Conservation (phyloP, 2,113 vertebrate species). For the Gila orcuttii region DNA sequence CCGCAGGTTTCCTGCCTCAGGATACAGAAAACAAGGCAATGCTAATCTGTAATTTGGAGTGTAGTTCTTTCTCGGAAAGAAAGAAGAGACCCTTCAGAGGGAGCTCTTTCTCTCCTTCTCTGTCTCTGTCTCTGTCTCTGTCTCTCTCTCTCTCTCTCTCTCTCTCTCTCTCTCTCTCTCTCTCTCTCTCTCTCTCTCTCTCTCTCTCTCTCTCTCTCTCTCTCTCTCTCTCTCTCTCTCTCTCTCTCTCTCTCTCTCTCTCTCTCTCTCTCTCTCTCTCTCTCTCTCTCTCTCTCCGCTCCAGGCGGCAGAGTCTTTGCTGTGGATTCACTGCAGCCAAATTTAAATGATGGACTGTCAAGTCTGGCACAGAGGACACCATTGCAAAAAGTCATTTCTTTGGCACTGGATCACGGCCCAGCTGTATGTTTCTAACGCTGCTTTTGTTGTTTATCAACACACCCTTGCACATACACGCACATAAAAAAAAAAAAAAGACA, state of each 20-base stretch:
- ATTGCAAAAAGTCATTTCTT: slow-evolving; percentile 79
- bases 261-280: slow-evolving; percentile 4
- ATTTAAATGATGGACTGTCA: slow-evolving; percentile 83
- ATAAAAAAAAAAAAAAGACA: slow-evolving; percentile 45
- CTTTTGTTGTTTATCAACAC: slow-evolving; percentile 73
- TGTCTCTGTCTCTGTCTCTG: neutral
- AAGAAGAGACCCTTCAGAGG: slow-evolving; percentile 71
- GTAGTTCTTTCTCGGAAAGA: slow-evolving; percentile 63
- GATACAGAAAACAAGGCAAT: slow-evolving; percentile 63
- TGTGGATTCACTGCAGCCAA: slow-evolving; percentile 76
- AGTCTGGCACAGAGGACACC: slow-evolving; percentile 75
- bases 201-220: slow-evolving; percentile 13
- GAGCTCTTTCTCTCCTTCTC: slow-evolving; percentile 38
- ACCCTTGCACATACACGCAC: slow-evolving; percentile 47
- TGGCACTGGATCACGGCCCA: slow-evolving; percentile 76
- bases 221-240: slow-evolving; percentile 6
- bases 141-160: slow-evolving; percentile 21
- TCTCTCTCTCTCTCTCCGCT: slow-evolving; percentile 54
- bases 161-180: neutral
- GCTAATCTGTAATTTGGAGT: slow-evolving; percentile 71
- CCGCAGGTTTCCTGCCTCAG: slow-evolving; percentile 46
- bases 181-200: too few relatives aligned
- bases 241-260: slow-evolving; percentile 5
- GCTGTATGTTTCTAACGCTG: slow-evolving; percentile 71
- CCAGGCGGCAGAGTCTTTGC: slow-evolving; percentile 75